Base-by-base conservation (phyloP, 2,113 vertebrate genomes). In the Mungos mungo region DNA sequence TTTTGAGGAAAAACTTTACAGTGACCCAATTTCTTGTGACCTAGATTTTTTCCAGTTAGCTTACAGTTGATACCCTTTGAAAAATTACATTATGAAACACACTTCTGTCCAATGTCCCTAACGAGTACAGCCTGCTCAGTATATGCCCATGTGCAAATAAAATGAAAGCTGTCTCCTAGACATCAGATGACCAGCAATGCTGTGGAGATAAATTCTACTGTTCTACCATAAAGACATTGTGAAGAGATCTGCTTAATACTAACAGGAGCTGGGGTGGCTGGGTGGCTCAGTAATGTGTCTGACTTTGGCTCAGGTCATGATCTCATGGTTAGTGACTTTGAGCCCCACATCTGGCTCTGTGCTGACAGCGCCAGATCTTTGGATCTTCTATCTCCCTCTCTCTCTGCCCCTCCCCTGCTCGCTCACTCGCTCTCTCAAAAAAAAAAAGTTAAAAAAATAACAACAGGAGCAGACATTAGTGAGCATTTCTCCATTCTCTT, bases 1-100 rank as follows among this genome's bases (percentile, higher is more conserved):
- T 74, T 94, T 87, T 52, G 66, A 93, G 63, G 41, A 23, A 83
- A 95, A 93, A 57, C 18, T n/a, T 94, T 45, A 87, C 1, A 82
- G 31, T 92, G 90, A 94, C 21, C n/a, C 66, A 68, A 27, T 89
- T 97, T 89, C 86, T 90, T 47, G n/a, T 74, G 72, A 97, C n/a
- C 66, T 93, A 84, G 68, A 60, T 85, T 91, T 93, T 13, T 91
- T 29, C 35, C 15, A 54, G 29, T 66, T 84, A 66, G 15, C 38
- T 81, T 93, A 80, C 33, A 89, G 72, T 15, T 84, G 80, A 92
- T 84, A 60, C 2, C 31, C 45, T 95, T 94, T 60, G 18, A 96
- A 95, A 90, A 79, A 31, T 80, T 54, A 83, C 5, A 19, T 68
- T 38, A 80, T 65, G 69, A 85, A 72, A 63, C n/a, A 45, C 27